These are phyloP conservation scores for Coptodon bakossiorum DNA, from an alignment of 2,113 vertebrate species.

Conservation along the genomic window DNA sequence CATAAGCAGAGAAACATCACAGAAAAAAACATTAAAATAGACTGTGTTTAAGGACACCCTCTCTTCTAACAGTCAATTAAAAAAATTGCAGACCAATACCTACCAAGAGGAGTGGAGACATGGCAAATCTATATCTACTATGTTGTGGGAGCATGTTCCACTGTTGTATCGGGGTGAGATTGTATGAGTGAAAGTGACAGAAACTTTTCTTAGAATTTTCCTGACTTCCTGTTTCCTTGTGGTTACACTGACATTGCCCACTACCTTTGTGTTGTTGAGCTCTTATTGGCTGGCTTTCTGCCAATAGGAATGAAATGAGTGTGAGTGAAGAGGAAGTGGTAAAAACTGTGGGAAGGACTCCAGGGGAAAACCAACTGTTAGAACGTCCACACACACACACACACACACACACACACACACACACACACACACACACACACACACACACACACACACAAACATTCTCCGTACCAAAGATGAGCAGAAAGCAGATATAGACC, in stretches of 20 bases:
- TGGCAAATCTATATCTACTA: neutral
- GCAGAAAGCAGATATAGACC: neutral
- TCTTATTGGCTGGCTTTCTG: constrained; percentile 55
- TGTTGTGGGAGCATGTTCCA: neutral
- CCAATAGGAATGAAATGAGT: constrained; percentile 42
- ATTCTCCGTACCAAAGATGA: neutral
- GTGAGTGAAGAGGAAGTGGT: constrained; percentile 57
- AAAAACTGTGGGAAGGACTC: constrained; percentile 45
- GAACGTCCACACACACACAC: neutral
- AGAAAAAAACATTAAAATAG: neutral
- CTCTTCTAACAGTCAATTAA: neutral
- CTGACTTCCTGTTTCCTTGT: constrained; percentile 64
- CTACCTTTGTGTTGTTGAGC: constrained; percentile 27
- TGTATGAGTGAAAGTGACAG: constrained; percentile 40
- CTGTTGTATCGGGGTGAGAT: neutral
- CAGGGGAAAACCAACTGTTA: constrained; percentile 58
- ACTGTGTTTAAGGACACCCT: neutral
- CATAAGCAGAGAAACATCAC: neutral
- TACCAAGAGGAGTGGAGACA: neutral
- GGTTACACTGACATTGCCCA: constrained; percentile 39
- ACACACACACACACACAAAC: neutral
- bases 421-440: neutral
- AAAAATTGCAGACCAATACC: neutral
- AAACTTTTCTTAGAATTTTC: constrained; percentile 54
- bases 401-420: neutral